A percentile compares a stretch with the other conserved stretches of the same genome.
phyloP scores from a whole-genome alignment of 2,113 vertebrate species.

The Malurus alboscapulatus region DNA sequence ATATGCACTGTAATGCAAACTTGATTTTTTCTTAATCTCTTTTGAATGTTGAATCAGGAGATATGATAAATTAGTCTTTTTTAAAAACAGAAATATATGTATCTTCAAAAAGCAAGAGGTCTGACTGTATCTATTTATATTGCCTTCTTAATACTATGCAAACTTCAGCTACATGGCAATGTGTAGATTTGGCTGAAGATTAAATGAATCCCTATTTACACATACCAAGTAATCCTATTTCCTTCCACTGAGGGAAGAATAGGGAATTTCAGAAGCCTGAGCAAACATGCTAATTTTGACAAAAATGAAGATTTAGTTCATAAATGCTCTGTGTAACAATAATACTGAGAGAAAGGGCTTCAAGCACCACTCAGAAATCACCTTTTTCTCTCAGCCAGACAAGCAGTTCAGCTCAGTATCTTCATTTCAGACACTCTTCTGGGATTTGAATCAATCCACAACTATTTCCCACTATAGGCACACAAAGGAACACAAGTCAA shows the following conservation, averaged over 20 bases:
- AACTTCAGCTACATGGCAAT: constrained; percentile 46
- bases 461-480: background rate
- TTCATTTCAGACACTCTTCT: constrained; percentile 10
- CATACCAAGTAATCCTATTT: constrained; percentile 61
- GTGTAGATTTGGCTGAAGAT: constrained; percentile 64
- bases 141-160: constrained; percentile 60
- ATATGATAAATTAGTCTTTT: constrained; percentile 14
- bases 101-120: constrained; percentile 46
- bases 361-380: constrained; percentile 35
- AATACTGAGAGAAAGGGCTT: constrained; percentile 25
- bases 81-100: background rate
- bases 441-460: constrained; percentile 16
- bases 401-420: background rate
- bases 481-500: background rate
- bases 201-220: constrained; percentile 71
- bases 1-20: background rate
- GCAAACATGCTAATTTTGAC: constrained; percentile 65
- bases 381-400: constrained; percentile 13
- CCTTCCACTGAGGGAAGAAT: constrained; percentile 14
- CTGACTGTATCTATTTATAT: constrained; percentile 47
- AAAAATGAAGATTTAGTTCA: constrained; percentile 40
- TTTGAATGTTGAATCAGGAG: constrained; percentile 29
- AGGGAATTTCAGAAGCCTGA: constrained; percentile 58
- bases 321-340: constrained; percentile 36
- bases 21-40: background rate